Conservation (phyloP, 2,113 vertebrate species). For the Neomonachus schauinslandi region DNA sequence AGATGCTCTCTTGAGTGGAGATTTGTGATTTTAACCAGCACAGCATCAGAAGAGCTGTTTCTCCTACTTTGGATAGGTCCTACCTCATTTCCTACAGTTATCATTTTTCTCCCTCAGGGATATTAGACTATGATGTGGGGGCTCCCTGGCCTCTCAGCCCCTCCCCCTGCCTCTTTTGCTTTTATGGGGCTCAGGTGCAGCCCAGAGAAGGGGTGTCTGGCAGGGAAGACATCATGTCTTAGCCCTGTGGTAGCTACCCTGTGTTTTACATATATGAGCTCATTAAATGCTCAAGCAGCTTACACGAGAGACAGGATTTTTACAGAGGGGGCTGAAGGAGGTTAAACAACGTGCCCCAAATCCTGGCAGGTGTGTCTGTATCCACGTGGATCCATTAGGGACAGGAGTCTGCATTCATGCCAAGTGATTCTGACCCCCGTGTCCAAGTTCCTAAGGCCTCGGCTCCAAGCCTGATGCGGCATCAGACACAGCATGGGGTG, state of each 20-base stretch:
- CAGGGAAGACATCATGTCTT: background rate
- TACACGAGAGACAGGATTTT: background rate
- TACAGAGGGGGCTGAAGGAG: background rate
- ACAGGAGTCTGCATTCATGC: background rate
- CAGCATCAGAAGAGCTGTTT: background rate
- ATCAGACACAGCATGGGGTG: background rate
- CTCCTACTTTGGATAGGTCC: background rate
- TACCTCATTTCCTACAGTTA: background rate
- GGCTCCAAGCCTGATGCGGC: background rate
- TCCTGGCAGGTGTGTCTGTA: background rate
- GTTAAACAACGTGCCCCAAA: background rate
- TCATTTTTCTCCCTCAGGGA: background rate
- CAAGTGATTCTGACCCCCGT: background rate
- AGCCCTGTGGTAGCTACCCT: background rate
- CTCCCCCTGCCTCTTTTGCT: background rate
- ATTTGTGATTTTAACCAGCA: background rate
- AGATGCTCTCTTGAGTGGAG: background rate
- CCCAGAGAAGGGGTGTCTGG: background rate
- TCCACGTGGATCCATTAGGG: background rate
- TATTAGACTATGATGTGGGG: background rate
- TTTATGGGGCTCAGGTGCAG: background rate
- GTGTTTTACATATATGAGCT: background rate
- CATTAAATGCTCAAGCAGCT: background rate
- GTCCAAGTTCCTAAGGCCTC: background rate
- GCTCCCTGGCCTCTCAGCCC: background rate